phyloP scores from a whole-genome alignment of 23 tunicate species.

The Halocynthia roretzi region DNA sequence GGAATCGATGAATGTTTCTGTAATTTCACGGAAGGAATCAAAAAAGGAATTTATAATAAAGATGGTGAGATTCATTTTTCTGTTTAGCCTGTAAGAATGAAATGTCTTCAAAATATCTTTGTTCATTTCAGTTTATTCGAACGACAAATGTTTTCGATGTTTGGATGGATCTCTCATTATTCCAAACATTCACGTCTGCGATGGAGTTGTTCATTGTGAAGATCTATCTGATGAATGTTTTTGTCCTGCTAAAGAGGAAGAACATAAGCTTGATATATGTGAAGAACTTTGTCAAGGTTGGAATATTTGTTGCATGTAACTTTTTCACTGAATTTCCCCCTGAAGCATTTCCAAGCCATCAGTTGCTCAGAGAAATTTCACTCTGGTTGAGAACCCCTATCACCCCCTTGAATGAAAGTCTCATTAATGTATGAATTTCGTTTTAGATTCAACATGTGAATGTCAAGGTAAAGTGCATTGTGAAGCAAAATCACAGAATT shows the following conservation, averaged over 20 bases:
- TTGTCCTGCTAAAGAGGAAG: conserved; percentile 7
- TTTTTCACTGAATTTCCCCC: background rate
- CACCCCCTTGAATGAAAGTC: no score
- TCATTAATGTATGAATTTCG: no score
- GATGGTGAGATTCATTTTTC: background rate
- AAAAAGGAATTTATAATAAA: background rate
- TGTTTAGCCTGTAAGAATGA: no score
- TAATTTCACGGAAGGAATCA: background rate
- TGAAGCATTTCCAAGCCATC: conserved; percentile 1
- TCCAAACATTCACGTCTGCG: conserved; percentile 25
- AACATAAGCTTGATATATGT: conserved; percentile 35
- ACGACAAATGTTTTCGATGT: conserved; percentile 63
- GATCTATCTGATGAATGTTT: conserved; percentile 78
- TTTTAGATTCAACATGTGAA: no score
- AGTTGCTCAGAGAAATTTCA: conserved; percentile 35
- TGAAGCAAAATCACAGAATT: no score
- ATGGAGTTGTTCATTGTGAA: conserved; percentile 43
- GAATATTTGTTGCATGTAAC: background rate
- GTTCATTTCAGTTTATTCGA: conserved; percentile 22
- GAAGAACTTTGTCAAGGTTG: conserved; percentile 50
- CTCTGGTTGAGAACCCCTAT: conserved; percentile 7
- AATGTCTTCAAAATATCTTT: no score
- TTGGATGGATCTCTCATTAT: conserved; percentile 39
- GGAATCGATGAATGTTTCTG: conserved; percentile 31
- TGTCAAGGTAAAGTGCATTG: no score